Conservation (phyloP, 2,888 invertebrate genomes). For the Rosalia funebris region DNA sequence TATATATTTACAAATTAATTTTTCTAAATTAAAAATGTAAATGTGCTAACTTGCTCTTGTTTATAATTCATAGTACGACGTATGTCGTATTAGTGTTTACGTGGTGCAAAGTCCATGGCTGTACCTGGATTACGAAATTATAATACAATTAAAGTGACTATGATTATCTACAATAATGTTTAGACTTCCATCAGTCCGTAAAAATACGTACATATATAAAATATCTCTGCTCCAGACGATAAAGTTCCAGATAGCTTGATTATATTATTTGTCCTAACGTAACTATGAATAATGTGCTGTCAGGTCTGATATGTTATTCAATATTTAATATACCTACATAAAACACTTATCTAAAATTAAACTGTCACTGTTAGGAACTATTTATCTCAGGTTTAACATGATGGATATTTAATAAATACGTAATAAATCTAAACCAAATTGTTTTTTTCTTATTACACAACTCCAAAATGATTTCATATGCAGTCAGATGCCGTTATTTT, state of each 20-base stretch:
- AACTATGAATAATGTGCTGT: not conserved
- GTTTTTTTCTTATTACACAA: not conserved
- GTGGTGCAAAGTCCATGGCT: too few relatives aligned
- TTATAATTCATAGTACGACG: too few relatives aligned
- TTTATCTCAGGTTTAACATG: slow-evolving; percentile 10
- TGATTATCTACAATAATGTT: too few relatives aligned
- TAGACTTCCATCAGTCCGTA: too few relatives aligned
- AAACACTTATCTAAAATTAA: slow-evolving; percentile 17
- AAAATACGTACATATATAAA: too few relatives aligned
- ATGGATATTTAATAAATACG: slow-evolving; percentile 2
- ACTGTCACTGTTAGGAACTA: slow-evolving; percentile 9
- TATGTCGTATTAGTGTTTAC: too few relatives aligned
- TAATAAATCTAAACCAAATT: not conserved
- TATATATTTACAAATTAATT: too few relatives aligned
- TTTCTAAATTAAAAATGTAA: too few relatives aligned
- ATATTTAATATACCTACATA: not conserved
- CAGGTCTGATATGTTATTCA: not conserved
- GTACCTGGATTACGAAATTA: too few relatives aligned
- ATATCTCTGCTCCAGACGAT: not conserved
- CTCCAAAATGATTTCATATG: not conserved
- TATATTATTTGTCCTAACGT: not conserved
- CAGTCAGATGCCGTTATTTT: too few relatives aligned
- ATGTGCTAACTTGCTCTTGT: too few relatives aligned
- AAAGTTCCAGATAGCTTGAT: not conserved
- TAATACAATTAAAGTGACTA: too few relatives aligned